Base-by-base conservation (phyloP, 2,797 vertebrate genomes). In the Benthosema pterotum region DNA sequence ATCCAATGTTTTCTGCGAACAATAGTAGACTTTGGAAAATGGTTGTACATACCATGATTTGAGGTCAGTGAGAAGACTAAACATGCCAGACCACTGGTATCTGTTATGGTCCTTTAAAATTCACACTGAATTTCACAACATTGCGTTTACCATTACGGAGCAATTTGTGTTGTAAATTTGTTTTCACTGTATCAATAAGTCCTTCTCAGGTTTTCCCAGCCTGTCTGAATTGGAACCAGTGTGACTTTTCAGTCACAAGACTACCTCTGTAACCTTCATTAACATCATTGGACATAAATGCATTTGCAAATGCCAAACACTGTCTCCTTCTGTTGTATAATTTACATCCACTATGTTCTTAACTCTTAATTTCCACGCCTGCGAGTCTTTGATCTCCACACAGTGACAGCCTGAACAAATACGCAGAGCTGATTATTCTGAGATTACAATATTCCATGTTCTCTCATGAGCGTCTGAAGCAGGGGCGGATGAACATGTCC, bases 381-480 rank as follows among this genome's bases (percentile, higher is more conserved):
- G 62, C 12, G 55, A 1, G 73, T 67, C 80, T 88, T 70, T 89
- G 79, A 86, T 86, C 82, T 84, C 84, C 72, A 75, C 65, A 67
- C 80, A 82, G 87, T 87, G 89, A 89, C 88, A 89, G 88, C 85
- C 83, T 91, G 91, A 91, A 92, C 92, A 94, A 94, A 93, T 92
- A 93, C 73, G 85, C 82, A 67, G 88, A 84, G 83, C 82, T 86
- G 87, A 91, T 91, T 92, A 88, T 89, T 88, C 86, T 80, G 86
- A 83, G 83, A 88, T 91, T 84, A 92, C 92, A 92, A 93, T 89
- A 69, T 90, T 92, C 86, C 86, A 87, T 90, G 77, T 92, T 87
- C 79, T 91, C 91, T 88, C 92, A 85, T 87, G 89, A 82, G 86
- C 61, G 76, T 63, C 69, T 86, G 78, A 88, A 91, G 91, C n/a